Conservation (phyloP, 2,797 vertebrate species). For the Cottoperca gobio region DNA sequence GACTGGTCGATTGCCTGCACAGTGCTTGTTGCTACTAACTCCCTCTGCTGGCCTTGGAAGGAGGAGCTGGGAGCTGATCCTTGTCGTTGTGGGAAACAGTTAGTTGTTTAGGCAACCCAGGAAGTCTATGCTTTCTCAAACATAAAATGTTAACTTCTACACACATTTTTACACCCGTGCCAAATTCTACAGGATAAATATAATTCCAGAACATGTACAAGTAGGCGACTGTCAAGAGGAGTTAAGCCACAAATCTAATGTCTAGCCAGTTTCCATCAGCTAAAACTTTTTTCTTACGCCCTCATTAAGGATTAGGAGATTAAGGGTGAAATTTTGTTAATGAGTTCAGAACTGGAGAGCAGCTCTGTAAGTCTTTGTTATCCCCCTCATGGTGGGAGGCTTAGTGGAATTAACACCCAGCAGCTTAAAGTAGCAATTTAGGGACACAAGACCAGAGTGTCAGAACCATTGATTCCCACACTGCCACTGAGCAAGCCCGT, state of each 20-base stretch:
- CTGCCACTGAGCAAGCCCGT: background rate
- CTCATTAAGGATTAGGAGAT: conserved; percentile 47
- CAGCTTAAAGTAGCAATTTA: background rate
- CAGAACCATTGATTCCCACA: background rate
- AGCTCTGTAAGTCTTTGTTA: conserved; percentile 12
- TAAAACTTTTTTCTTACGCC: background rate
- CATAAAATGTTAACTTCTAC: too few species aligned
- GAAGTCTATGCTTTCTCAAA: too few species aligned
- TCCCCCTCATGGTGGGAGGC: conserved; percentile 1
- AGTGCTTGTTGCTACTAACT: too few species aligned
- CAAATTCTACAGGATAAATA: background rate
- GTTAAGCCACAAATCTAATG: background rate
- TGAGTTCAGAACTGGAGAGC: conserved; percentile 19
- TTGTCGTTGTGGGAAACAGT: too few species aligned
- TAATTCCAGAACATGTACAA: conserved; percentile 8
- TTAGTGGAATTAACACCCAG: conserved; percentile 21
- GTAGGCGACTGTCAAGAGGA: background rate
- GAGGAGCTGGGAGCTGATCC: too few species aligned
- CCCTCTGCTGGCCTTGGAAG: too few species aligned
- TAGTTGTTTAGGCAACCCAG: too few species aligned
- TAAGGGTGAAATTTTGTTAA: conserved; percentile 47
- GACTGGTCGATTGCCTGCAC: too few species aligned
- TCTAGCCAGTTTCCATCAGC: background rate
- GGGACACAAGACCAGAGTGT: background rate
- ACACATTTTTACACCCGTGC: too few species aligned